Percentiles rank a stretch among this genome's conserved stretches.
Conservation (phyloP, 2,113 vertebrate genomes). For the Hyaena hyaena region DNA sequence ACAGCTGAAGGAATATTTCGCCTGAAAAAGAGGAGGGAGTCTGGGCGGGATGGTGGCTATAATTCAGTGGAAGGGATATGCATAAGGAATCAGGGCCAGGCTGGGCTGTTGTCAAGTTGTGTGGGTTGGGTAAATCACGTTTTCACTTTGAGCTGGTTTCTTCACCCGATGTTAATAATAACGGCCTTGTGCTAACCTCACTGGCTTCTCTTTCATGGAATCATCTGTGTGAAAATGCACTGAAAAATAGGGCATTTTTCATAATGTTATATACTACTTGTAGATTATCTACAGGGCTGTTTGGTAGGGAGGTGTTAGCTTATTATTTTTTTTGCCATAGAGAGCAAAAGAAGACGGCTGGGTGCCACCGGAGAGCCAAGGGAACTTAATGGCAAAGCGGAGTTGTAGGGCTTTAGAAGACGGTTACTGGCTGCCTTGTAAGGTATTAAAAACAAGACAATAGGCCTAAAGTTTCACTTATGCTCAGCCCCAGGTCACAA, state of each 20-base stretch:
- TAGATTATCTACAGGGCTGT: not conserved
- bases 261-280: not conserved
- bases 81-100: not conserved
- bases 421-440: not conserved
- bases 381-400: not conserved
- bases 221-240: constrained; percentile 24
- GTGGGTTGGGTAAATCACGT: not conserved
- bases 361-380: not conserved
- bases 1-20: not conserved
- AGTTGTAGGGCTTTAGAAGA: constrained; percentile 36
- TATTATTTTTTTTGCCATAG: not conserved
- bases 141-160: not conserved
- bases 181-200: not conserved
- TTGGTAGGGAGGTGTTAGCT: not conserved
- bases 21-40: not conserved
- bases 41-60: not conserved
- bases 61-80: not conserved
- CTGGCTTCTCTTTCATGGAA: not conserved
- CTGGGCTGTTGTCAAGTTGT: not conserved
- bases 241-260: not conserved
- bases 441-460: not conserved
- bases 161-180: not conserved
- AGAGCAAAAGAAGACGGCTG: not conserved
- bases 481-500: not conserved
- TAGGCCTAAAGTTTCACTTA: not conserved